Percentiles rank a stretch among this genome's conserved stretches.
Conservation (phyloP, 2,113 vertebrate genomes). For the Lophochroa leadbeateri region DNA sequence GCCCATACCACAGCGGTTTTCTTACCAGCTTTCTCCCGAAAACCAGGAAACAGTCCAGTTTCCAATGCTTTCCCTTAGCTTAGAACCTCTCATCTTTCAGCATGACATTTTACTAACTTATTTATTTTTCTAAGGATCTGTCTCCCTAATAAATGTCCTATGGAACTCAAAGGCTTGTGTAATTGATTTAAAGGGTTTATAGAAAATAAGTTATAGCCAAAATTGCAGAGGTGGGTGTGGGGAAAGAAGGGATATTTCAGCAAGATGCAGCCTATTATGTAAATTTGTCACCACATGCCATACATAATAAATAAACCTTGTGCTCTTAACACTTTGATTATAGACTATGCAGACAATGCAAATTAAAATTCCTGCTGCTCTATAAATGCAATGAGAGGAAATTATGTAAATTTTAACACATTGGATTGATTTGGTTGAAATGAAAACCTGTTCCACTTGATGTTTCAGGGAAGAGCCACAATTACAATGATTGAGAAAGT, state of each 20-base stretch:
- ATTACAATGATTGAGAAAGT: slow-evolving; percentile 76
- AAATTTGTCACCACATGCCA: slow-evolving; percentile 56
- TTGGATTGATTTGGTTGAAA: slow-evolving; percentile 71
- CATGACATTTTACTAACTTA: background rate
- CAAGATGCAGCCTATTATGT: slow-evolving; percentile 48
- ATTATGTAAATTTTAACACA: slow-evolving; percentile 65
- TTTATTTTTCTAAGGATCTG: background rate
- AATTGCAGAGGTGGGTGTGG: background rate
- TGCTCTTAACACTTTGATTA: slow-evolving; percentile 75
- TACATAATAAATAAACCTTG: slow-evolving; percentile 67
- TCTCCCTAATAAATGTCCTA: background rate
- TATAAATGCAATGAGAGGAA: slow-evolving; percentile 53
- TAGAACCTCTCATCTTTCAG: background rate
- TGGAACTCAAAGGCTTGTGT: background rate
- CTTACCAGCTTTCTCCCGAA: background rate
- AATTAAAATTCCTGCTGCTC: slow-evolving; percentile 69
- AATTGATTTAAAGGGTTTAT: slow-evolving; percentile 8
- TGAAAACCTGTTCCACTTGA: slow-evolving; percentile 49
- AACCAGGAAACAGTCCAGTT: slow-evolving; percentile 9
- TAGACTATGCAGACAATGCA: slow-evolving; percentile 73
- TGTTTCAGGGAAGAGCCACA: slow-evolving; percentile 61
- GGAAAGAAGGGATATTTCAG: slow-evolving; percentile 6
- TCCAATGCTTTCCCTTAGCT: background rate
- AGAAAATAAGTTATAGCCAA: background rate
- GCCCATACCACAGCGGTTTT: background rate